These are phyloP conservation scores for Erannis defoliaria DNA, from an alignment of 2,888 invertebrate species.

Conservation along the genomic window DNA sequence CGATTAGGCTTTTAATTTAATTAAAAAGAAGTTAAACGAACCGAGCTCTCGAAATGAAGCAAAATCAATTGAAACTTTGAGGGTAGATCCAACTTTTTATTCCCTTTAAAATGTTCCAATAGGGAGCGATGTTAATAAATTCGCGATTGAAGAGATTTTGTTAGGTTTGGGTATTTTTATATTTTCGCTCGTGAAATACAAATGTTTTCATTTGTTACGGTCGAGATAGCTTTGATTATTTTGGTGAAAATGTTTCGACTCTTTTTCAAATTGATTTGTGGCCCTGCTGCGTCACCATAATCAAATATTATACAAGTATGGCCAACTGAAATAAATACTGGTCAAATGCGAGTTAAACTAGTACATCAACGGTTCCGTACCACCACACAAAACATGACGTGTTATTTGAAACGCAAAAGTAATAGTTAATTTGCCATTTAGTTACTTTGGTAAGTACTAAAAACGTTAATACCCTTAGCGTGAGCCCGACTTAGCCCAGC, in stretches of 20 bases:
- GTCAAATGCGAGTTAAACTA: too few relatives aligned
- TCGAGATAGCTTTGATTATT: constrained; percentile 6
- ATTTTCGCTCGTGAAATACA: constrained; percentile 9
- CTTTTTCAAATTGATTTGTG: constrained; percentile 1
- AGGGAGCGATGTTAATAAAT: constrained; percentile 36
- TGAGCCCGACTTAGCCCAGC: too few relatives aligned
- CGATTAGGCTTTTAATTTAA: constrained; percentile 76
- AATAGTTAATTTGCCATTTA: too few relatives aligned
- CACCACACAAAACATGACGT: too few relatives aligned
- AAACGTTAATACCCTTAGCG: too few relatives aligned
- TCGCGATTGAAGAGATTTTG: constrained; percentile 40
- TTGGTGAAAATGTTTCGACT: neutral
- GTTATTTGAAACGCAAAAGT: too few relatives aligned
- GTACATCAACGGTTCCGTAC: too few relatives aligned
- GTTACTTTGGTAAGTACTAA: too few relatives aligned
- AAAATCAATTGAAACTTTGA: constrained; percentile 74
- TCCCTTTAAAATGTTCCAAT: constrained; percentile 59
- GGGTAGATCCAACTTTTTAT: constrained; percentile 60
- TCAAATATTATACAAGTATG: neutral
- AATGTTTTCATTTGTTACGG: constrained; percentile 13
- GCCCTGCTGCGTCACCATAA: neutral
- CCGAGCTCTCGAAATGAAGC: constrained; percentile 64
- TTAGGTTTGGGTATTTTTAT: constrained; percentile 34
- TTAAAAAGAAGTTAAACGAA: constrained; percentile 80
- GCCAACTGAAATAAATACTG: neutral